A percentile compares a stretch with the other conserved stretches of the same genome.
Evolutionary conservation across 1,140 invertebrate species (phyloP).

Genomic region (Brachionus asplanchnoidis): DNA sequence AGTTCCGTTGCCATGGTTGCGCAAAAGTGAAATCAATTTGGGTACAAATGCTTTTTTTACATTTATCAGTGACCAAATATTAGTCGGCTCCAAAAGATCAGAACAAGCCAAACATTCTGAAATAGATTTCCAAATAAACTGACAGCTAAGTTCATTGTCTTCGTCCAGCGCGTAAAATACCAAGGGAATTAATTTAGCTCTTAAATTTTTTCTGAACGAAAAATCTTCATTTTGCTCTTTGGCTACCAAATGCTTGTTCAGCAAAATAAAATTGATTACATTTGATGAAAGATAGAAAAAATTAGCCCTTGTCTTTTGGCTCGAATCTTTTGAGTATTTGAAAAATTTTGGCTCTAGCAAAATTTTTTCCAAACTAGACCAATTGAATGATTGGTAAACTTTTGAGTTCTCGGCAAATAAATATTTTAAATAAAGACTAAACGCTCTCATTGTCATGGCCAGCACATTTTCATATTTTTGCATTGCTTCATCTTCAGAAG

Average conservation of each 20-base stretch:
- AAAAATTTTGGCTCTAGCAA: slow-evolving; percentile 67
- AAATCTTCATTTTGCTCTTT: background rate
- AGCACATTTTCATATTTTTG: slow-evolving; percentile 68
- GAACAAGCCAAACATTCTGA: background rate
- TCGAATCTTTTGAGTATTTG: slow-evolving; percentile 61
- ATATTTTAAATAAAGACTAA: slow-evolving; percentile 59
- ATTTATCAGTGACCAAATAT: slow-evolving; percentile 22
- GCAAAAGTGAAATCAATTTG: slow-evolving; percentile 6
- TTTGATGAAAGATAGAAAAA: background rate
- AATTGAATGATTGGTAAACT: slow-evolving; percentile 43
- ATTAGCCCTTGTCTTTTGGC: slow-evolving; percentile 44
- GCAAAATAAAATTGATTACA: background rate
- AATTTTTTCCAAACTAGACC: slow-evolving; percentile 47
- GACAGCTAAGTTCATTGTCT: background rate
- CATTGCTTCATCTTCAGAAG: slow-evolving; percentile 67
- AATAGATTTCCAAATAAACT: slow-evolving; percentile 15
- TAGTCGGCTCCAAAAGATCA: background rate
- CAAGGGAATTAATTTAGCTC: slow-evolving; percentile 12
- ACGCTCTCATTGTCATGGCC: slow-evolving; percentile 65
- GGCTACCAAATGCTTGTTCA: background rate
- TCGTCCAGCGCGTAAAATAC: slow-evolving; percentile 38
- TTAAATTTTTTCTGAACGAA: background rate
- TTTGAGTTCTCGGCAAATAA: slow-evolving; percentile 44
- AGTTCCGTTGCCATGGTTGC: slow-evolving; percentile 27
- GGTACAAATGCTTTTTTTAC: slow-evolving; percentile 41